phyloP scores from a whole-genome alignment of 2,797 vertebrate genomes.

The Enteromius thamalakanensis region DNA sequence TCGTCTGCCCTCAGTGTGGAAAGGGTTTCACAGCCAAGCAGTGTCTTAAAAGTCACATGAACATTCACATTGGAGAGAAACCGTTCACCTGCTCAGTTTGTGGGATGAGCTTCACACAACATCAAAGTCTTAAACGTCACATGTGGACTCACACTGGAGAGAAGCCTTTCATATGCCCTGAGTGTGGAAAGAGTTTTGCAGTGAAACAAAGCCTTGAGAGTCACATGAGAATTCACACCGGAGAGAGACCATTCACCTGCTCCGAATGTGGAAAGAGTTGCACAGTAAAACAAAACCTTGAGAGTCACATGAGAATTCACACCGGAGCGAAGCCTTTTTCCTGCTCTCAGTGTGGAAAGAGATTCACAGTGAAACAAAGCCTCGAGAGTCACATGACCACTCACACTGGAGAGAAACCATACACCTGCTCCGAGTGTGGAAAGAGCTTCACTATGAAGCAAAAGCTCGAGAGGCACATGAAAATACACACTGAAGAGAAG shows the following conservation, averaged over 20 bases:
- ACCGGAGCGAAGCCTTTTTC: slow-evolving; percentile 1
- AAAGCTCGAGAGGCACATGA: slow-evolving; percentile 31
- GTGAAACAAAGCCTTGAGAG: slow-evolving; percentile 7
- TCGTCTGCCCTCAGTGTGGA: slow-evolving; percentile 13
- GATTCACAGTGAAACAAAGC: slow-evolving; percentile 1
- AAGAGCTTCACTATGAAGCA: not conserved
- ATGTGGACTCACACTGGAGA: slow-evolving; percentile 5
- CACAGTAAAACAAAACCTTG: not conserved
- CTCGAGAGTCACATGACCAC: not conserved
- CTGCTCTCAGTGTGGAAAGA: slow-evolving; percentile 27
- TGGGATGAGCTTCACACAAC: slow-evolving; percentile 10
- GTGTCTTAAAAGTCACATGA: slow-evolving; percentile 22
- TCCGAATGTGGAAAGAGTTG: slow-evolving; percentile 5
- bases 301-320: slow-evolving; percentile 10
- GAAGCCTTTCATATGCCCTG: slow-evolving; percentile 11
- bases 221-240: slow-evolving; percentile 4
- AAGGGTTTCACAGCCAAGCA: slow-evolving; percentile 5
- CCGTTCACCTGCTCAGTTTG: slow-evolving; percentile 18
- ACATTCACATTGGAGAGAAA: not conserved
- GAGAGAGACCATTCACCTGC: slow-evolving; percentile 4
- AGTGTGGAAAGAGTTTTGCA: slow-evolving; percentile 18
- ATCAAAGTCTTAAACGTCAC: slow-evolving; percentile 11
- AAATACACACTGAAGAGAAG: slow-evolving; percentile 30
- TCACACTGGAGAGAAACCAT: not conserved
- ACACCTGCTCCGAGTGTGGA: not conserved